Evolutionary conservation across 1,140 invertebrate species (phyloP).

Genomic region (Physella acuta): DNA sequence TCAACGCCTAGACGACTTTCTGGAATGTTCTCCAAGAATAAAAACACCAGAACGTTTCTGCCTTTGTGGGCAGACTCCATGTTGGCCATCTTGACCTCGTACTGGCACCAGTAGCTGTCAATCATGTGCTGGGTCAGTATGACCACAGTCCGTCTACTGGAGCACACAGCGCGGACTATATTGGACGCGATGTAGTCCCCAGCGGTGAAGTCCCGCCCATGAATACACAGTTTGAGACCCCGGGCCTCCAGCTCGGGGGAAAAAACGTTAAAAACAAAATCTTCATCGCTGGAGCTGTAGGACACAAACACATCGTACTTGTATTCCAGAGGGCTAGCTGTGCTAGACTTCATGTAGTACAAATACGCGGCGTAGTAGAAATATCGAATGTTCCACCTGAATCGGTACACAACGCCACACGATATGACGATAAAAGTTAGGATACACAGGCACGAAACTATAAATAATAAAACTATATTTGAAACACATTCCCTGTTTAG

Average conservation of each 20-base stretch:
- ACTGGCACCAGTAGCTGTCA: conserved; percentile 70
- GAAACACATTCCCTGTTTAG: conserved; percentile 26
- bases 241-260: conserved; percentile 29
- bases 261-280: conserved; percentile 30
- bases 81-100: conserved; percentile 61
- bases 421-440: conserved; percentile 20
- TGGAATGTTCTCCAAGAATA: conserved; percentile 31
- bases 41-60: conserved; percentile 26
- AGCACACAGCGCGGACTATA: conserved; percentile 65
- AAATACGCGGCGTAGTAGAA: conserved; percentile 37
- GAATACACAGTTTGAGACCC: conserved; percentile 37
- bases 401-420: conserved; percentile 30
- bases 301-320: conserved; percentile 43
- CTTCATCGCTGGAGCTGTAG: conserved; percentile 32
- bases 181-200: conserved; percentile 64
- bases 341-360: conserved; percentile 9
- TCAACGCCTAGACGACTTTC: conserved; percentile 16
- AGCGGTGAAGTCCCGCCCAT: conserved; percentile 44
- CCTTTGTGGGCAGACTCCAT: conserved; percentile 31
- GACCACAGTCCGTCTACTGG: conserved; percentile 67
- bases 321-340: conserved; percentile 7
- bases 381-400: conserved; percentile 40
- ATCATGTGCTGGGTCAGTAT: conserved; percentile 68
- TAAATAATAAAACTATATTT: conserved; percentile 24
- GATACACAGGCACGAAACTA: not conserved